A percentile compares a stretch with the other conserved stretches of the same genome.
Conservation (phyloP, 1,140 invertebrate genomes). For the Heliconius himera region DNA sequence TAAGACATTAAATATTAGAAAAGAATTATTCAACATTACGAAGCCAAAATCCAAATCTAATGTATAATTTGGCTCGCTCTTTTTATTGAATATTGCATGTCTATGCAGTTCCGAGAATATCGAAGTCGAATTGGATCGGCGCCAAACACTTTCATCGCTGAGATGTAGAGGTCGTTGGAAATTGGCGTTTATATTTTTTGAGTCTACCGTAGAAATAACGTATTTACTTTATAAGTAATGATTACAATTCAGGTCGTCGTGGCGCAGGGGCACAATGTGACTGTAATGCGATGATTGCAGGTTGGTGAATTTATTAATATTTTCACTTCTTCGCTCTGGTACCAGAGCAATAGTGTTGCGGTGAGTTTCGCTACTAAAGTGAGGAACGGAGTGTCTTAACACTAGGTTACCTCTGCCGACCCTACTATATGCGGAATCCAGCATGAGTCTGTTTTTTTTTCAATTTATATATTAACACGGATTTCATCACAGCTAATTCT, state of each 20-base stretch:
- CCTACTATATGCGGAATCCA: no score
- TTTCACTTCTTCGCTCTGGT: no score
- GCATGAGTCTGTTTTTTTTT: no score
- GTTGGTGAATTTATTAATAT: no score
- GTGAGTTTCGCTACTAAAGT: no score
- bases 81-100: constrained; percentile 39
- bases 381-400: no score
- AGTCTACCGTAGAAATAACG: constrained; percentile 9
- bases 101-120: constrained; percentile 70
- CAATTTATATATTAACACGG: background rate
- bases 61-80: constrained; percentile 48
- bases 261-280: no score
- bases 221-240: background rate
- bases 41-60: constrained; percentile 27
- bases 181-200: constrained; percentile 49
- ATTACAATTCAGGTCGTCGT: background rate
- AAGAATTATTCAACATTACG: background rate
- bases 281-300: no score
- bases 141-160: constrained; percentile 66
- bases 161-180: constrained; percentile 46
- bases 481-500: background rate
- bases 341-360: no score
- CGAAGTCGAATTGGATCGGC: constrained; percentile 56
- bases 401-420: no score
- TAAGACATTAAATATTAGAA: no score